Base-by-base conservation (phyloP, 2,113 vertebrate genomes). In the Bubo bubo region DNA sequence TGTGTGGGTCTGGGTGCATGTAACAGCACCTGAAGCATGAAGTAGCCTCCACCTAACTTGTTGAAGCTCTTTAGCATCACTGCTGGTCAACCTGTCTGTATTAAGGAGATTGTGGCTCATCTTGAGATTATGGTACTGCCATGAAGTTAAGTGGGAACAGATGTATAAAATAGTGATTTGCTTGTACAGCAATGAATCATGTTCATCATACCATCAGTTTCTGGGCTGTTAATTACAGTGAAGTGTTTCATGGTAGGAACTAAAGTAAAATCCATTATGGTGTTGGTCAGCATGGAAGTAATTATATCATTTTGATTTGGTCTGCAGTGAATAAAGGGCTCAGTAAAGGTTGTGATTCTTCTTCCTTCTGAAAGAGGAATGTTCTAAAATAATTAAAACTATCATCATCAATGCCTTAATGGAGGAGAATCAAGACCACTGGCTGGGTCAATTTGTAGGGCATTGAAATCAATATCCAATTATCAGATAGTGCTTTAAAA, bases 241-340 rank as follows among this genome's bases (percentile, higher is more conserved):
- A 89, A 89, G 41, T 32, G 22, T 82, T 94, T 94, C 59, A 27
- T 90, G 84, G n/a, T 18, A 81, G 86, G 73, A 82, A 23, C 49
- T 82, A 24, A 68, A 93, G 83, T 56, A 75, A 94, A 93, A 97
- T 82, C 80, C 73, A 62, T 84, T 87, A 39, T 50, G 89, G 45
- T 76, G 87, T 90, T 93, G 93, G 92, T 93, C 87, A 95, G 53
- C 41, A 21, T 90, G 84, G 81, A 95, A 91, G 55, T 82, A 96
- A 97, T 95, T 93, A 68, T 28, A 62, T 59, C 59, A 50, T 76
- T 87, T 75, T 95, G 58, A 91, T 90, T 86, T 85, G 75, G 62
- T 73, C 91, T 91, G 89, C 0, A 1, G 62, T 85, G 34, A 72
- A 86, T 79, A 82, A 63, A 73, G n/a, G 30, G 17, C 37, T 77